Base-by-base conservation (phyloP, 2,888 invertebrate species). In the Drosophila emarginata region DNA sequence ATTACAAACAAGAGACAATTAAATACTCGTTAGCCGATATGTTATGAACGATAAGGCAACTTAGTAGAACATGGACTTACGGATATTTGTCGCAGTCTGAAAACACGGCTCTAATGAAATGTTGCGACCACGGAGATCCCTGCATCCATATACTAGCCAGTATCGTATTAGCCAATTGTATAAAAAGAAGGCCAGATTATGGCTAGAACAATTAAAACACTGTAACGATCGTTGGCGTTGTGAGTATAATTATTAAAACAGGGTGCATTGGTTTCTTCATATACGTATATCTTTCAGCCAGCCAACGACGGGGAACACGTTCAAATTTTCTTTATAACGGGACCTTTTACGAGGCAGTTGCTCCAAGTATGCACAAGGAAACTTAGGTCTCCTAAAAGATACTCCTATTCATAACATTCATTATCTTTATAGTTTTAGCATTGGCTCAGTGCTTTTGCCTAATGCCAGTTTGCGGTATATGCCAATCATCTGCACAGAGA, bases 381-480 rank as follows among this genome's bases (percentile, higher is more conserved):
- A 40, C 15, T 9, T 18, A 1, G 3, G 28, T 4, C 4, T 32
- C 9, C 9, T 32, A 11, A 11, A 12, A 4, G 18, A 18, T 45
- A 18, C 2, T 11, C 4, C 32, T 11, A 2, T 18, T 21, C 1
- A 14, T 14, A 18, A 32, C 4, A 9, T 28, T 28, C 12, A 39
- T 52, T 54, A 21, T 23, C 6, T 45, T 51, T 52, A 62, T 45
- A 87, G 91, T 91, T 52, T 74, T 91, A 12, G 78, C 85, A 37
- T 75, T 91, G 65, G 91, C 90, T 2, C 91, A 91, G 59, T 86
- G 85, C 40, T 91, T 91, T 40, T 82, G 90, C 21, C 54, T 90
- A 14, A 90, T 91, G 90, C 91, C 91, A 2, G 90, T 91, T 11
- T 74, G 81, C 32, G 91, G 91, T 0, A 79, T 91, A 6, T 72